Evolutionary conservation across 1,140 invertebrate genomes (phyloP).

Genomic region (Lepidurus packardi): DNA sequence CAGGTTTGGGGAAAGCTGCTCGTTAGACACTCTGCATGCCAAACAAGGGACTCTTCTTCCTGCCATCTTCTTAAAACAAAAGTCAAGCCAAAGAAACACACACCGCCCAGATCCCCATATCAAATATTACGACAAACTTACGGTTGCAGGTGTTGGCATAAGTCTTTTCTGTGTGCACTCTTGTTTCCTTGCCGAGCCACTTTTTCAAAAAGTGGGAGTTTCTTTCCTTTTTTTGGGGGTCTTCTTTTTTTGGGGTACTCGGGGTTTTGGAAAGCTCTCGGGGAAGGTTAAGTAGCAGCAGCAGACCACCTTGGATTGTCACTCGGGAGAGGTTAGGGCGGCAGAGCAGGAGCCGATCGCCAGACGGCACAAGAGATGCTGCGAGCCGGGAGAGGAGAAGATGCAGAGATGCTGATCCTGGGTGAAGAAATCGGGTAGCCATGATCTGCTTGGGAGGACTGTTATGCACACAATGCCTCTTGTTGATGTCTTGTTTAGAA

Average conservation of each 20-base stretch:
- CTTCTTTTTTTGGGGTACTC: too few relatives aligned
- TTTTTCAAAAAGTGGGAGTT: too few relatives aligned
- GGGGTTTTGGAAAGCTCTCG: too few relatives aligned
- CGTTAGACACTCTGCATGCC: neutral
- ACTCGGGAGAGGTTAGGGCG: neutral
- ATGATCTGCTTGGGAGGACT: constrained; percentile 14
- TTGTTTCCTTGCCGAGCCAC: too few relatives aligned
- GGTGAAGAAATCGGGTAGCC: neutral
- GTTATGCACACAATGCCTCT: constrained; percentile 21
- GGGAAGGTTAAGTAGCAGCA: neutral
- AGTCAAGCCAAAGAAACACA: neutral
- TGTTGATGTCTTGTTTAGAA: constrained; percentile 18
- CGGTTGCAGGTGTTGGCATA: neutral
- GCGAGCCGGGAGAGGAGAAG: neutral
- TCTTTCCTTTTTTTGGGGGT: too few relatives aligned
- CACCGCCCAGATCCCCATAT: neutral
- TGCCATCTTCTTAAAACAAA: neutral
- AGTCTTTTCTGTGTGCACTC: too few relatives aligned
- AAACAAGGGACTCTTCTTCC: neutral
- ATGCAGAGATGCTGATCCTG: neutral
- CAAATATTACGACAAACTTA: constrained; percentile 16
- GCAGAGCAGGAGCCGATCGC: neutral
- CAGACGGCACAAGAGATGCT: neutral
- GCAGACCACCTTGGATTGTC: constrained; percentile 7
- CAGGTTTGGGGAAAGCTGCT: neutral